These are phyloP conservation scores for Tinamus guttatus DNA, from an alignment of 2,113 vertebrate species.

Conservation along the genomic window DNA sequence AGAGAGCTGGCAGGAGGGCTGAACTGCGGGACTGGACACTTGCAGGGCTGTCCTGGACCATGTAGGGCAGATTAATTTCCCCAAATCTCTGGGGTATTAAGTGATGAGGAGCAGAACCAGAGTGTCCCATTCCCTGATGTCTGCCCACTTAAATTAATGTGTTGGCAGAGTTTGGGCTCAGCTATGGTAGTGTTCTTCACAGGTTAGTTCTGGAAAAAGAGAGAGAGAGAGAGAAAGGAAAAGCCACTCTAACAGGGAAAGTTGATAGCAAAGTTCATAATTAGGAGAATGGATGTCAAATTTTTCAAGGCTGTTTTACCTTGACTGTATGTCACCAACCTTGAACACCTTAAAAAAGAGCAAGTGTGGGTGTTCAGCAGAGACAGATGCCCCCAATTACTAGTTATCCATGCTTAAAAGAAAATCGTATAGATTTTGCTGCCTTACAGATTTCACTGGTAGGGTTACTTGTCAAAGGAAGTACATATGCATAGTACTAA, in stretches of 20 bases:
- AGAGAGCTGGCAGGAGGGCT: not conserved
- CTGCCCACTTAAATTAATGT: not conserved
- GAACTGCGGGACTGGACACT: not conserved
- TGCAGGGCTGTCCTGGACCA: not conserved
- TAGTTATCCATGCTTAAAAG: conserved; percentile 45
- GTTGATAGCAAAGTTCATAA: not conserved
- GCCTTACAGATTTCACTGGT: conserved; percentile 51
- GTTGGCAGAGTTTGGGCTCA: not conserved
- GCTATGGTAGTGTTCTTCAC: not conserved
- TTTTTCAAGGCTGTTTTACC: not conserved
- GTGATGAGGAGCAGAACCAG: not conserved
- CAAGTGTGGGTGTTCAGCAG: conserved; percentile 27
- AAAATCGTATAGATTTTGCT: conserved; percentile 39
- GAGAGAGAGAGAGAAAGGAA: not conserved
- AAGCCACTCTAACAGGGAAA: not conserved
- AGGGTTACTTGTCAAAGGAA: conserved; percentile 62
- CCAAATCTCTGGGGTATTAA: not conserved
- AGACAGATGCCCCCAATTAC: conserved; percentile 56
- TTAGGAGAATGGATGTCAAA: conserved; percentile 17
- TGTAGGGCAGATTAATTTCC: not conserved
- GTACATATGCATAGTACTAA: conserved; percentile 57
- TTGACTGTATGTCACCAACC: conserved; percentile 29
- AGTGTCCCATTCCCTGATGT: not conserved
- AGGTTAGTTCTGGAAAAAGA: not conserved
- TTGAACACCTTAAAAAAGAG: conserved; percentile 33